phyloP scores from a whole-genome alignment of 2,113 vertebrate species.

The Ptychochromis oligacanthus region DNA sequence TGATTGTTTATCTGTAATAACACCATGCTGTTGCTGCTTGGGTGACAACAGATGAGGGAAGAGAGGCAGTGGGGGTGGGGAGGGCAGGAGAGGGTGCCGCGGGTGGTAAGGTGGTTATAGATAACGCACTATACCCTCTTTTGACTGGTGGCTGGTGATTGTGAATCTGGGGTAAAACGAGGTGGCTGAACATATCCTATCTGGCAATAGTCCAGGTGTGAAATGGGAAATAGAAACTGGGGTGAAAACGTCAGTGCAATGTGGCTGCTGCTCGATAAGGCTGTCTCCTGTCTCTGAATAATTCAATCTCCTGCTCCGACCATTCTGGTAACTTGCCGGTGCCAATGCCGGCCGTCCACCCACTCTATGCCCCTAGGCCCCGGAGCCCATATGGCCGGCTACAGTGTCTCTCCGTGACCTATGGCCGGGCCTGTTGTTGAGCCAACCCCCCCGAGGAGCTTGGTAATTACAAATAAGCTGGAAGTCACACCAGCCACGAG shows the following conservation, averaged over 20 bases:
- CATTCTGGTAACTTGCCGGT: slow-evolving; percentile 27
- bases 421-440: slow-evolving; percentile 60
- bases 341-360: slow-evolving; percentile 31
- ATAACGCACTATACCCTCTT: slow-evolving; percentile 60
- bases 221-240: slow-evolving; percentile 73
- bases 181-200: slow-evolving; percentile 58
- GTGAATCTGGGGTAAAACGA: slow-evolving; percentile 56
- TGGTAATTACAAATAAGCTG: slow-evolving; percentile 69
- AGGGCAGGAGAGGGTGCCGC: slow-evolving; percentile 1
- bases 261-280: slow-evolving; percentile 70
- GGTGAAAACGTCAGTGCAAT: slow-evolving; percentile 54
- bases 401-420: slow-evolving; percentile 54
- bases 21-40: slow-evolving; percentile 25
- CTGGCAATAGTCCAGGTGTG: slow-evolving; percentile 68
- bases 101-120: slow-evolving; percentile 50
- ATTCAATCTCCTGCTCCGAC: slow-evolving; percentile 53
- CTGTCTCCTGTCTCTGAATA: slow-evolving; percentile 54
- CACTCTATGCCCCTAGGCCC: slow-evolving; percentile 39
- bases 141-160: slow-evolving; percentile 55
- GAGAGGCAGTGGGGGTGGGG: neutral
- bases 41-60: slow-evolving; percentile 16
- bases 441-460: slow-evolving; percentile 54
- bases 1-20: slow-evolving; percentile 78
- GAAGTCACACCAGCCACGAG: slow-evolving; percentile 57
- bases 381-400: slow-evolving; percentile 60